Percentiles rank a stretch among this genome's conserved stretches.
These are phyloP conservation scores for Drosophila setifemur DNA, from an alignment of 1,140 invertebrate species.

Conservation along the genomic window DNA sequence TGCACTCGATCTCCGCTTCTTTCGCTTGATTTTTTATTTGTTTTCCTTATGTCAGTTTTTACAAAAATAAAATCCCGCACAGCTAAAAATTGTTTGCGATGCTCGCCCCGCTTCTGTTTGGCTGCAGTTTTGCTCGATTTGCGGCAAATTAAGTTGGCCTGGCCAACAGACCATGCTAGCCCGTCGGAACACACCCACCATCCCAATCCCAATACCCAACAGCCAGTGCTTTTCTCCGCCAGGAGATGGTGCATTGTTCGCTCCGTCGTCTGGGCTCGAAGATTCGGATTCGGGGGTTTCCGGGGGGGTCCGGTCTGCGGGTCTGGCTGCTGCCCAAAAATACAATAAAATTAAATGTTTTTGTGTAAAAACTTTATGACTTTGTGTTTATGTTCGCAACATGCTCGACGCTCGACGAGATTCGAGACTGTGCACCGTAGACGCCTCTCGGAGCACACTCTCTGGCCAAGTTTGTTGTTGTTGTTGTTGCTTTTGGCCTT, in stretches of 20 bases:
- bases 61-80: slow-evolving; percentile 18
- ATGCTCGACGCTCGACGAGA: slow-evolving; percentile 40
- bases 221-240: slow-evolving; percentile 1
- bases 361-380: slow-evolving; percentile 79
- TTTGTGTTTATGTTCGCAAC: slow-evolving; percentile 77
- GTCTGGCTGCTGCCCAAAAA: slow-evolving; percentile 73
- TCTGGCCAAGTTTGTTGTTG: too few species aligned
- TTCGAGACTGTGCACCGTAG: not conserved
- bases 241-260: slow-evolving; percentile 32
- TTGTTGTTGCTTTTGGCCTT: slow-evolving; percentile 32
- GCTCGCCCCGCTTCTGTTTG: slow-evolving; percentile 30
- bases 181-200: not conserved
- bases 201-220: not conserved
- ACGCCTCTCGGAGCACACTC: slow-evolving; percentile 16
- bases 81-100: slow-evolving; percentile 18
- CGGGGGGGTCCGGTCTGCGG: slow-evolving; percentile 7
- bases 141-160: slow-evolving; percentile 75
- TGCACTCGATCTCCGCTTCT: slow-evolving; percentile 14
- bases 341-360: slow-evolving; percentile 80
- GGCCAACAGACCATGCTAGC: slow-evolving; percentile 58
- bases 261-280: slow-evolving; percentile 13
- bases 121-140: slow-evolving; percentile 76
- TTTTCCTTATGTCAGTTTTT: not conserved
- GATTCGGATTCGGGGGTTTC: not conserved
- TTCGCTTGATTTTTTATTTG: not conserved